Base-by-base conservation (phyloP, 2,797 vertebrate species). In the Macropus fuliginosus region DNA sequence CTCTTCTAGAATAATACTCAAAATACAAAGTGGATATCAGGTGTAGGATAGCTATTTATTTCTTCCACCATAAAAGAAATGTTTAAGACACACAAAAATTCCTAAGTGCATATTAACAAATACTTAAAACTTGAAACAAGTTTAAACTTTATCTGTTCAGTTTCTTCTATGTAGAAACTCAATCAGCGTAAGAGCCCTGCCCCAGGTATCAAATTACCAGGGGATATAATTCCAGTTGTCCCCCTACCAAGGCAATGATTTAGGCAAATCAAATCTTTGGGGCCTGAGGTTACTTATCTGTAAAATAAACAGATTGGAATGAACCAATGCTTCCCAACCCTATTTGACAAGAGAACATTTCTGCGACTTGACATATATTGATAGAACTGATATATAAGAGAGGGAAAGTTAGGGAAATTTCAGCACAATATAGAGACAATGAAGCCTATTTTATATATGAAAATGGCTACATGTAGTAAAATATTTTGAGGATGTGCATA, bases 141-240 rank as follows among this genome's bases (percentile, higher is more conserved):
- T 40, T 4, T 14, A 31, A 14, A 4, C 12, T 94, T 94, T 95
- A 90, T 1, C 21, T 90, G 55, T 56, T 92, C 18, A 40, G 27
- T 92, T 92, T 92, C 62, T 74, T n/a, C 24, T 54, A 57, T 56
- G 55, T 1, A 91, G 28, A 13, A 92, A 90, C 28, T n/a, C 89
- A 96, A 52, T 95, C 62, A 93, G 10, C 34, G 55, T 94, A 93
- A 93, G 50, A 66, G 55, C 21, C 66, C 87, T 91, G 54, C 8
- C 34, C 16, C 55, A 14, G 54, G 24, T 31, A n/a, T 46, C 40
- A 81, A 81, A 81, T 46, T 40, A 81, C 16, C 8, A 81, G 40
- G 18, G 21, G 18, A 46, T 81, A 46, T 81, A 21, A 81, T 81
- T 24, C 12, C n/a, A 81, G n/a, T 81, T 74, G n/a, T 40, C 16